Evolutionary conservation across 2,797 vertebrate genomes (phyloP).

Genomic region (Hybognathus amarus): DNA sequence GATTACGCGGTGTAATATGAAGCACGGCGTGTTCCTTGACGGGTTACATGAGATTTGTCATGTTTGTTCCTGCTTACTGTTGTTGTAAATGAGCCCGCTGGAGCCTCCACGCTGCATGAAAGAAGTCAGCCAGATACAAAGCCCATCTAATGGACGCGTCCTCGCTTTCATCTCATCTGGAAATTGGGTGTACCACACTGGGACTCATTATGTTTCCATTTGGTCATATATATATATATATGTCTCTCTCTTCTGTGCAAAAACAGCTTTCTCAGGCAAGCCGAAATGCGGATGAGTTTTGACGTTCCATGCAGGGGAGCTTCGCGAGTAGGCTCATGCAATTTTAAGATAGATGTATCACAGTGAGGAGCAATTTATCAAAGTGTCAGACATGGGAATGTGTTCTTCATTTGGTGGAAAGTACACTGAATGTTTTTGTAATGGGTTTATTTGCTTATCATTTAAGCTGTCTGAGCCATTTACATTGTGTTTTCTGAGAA

Average conservation of each 20-base stretch:
- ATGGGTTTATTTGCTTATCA: constrained; percentile 39
- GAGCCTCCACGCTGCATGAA: neutral
- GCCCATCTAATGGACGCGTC: constrained; percentile 40
- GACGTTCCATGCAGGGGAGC: neutral
- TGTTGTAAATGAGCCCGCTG: neutral
- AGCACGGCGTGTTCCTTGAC: neutral
- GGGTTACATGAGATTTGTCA: neutral
- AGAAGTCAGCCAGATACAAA: constrained; percentile 3
- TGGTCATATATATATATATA: constrained; percentile 21
- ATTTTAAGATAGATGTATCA: constrained; percentile 40
- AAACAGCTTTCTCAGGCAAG: constrained; percentile 13
- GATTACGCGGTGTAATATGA: neutral
- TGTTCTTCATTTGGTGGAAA: constrained; percentile 42
- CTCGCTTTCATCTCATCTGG: constrained; percentile 38
- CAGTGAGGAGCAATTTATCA: constrained; percentile 10
- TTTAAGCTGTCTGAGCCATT: constrained; percentile 25
- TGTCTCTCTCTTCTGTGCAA: neutral
- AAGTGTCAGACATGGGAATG: constrained; percentile 25
- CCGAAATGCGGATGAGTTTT: neutral
- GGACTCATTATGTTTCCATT: constrained; percentile 39
- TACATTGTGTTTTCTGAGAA: constrained; percentile 12
- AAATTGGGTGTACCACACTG: neutral
- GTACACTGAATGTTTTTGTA: constrained; percentile 26
- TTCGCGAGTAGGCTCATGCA: constrained; percentile 1
- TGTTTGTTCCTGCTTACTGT: neutral